Evolutionary conservation across 2,113 vertebrate genomes (phyloP), one percentile per base, ranked within the genome.

Genomic region (Centropristis striata): DNA sequence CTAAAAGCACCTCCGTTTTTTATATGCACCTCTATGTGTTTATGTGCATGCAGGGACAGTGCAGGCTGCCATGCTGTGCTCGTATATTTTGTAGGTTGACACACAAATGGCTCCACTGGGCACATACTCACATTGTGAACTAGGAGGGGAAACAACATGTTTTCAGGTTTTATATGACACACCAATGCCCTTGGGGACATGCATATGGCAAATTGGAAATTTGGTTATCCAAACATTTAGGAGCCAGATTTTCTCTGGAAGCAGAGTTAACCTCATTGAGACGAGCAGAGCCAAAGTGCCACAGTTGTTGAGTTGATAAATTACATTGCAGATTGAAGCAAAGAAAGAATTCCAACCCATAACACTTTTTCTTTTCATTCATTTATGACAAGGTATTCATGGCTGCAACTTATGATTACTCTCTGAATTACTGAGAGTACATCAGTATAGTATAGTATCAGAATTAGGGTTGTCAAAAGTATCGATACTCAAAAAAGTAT

Each of bases 121-220:
- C 73, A 58, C 54, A 4, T 23, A 57, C 57, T 78, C 65, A 69
- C 54, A 68, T 66, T 76, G 54, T 71, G 75, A 79, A 63, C 36
- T 68, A 55, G 69, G 76, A 13, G 53, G 69, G n/a, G 81, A 60
- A 65, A 85, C 41, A 63, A 61, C 57, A 66, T 71, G 54, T 75
- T 75, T 81, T 69, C 50, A 21, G 65, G 60, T 78, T 84, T 87
- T 70, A 36, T 71, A 75, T 73, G 81, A 80, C 72, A 74, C 68
- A 74, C 59, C 21, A 1, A 2, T 27, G 42, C 36, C 72, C 49
- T 61, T 4, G 10, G 67, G 81, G 60, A 71, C 66, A 59, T 42
- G 58, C 49, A 83, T 67, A 83, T 71, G 44, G 68, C 16, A 77
- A 89, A 90, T 73, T 89, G 83, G 75, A 92, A 88, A 88, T 85